phyloP scores from a whole-genome alignment of 2,113 vertebrate species.

The Corvus hawaiiensis region DNA sequence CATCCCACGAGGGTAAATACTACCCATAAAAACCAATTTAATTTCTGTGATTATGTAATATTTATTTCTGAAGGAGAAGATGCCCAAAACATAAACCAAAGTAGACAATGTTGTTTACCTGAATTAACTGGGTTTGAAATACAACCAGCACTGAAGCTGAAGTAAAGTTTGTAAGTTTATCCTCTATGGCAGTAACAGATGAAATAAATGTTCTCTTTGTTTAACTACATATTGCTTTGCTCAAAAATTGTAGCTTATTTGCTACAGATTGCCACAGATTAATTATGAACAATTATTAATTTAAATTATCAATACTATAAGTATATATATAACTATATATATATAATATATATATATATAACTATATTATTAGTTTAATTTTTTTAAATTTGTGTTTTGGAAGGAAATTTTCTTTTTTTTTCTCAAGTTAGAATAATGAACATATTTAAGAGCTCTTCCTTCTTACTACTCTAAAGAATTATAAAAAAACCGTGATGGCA shows the following conservation, averaged over 20 bases:
- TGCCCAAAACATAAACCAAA: not conserved
- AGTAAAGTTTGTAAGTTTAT: not conserved
- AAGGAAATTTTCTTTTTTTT: not conserved
- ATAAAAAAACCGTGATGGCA: not conserved
- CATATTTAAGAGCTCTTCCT: not conserved
- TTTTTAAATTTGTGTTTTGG: not conserved
- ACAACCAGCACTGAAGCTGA: not conserved
- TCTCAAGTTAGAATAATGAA: not conserved
- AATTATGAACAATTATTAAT: not conserved
- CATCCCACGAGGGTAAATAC: not conserved
- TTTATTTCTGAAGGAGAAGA: not conserved
- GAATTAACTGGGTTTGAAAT: not conserved
- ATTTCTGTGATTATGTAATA: not conserved
- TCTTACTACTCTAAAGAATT: not conserved
- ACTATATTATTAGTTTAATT: not conserved
- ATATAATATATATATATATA: too few relatives aligned
- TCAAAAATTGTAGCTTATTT: not conserved
- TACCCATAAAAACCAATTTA: not conserved
- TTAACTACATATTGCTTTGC: not conserved
- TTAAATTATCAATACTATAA: not conserved
- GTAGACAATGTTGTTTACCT: not conserved
- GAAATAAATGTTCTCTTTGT: not conserved
- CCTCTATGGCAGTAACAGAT: not conserved
- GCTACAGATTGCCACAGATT: not conserved
- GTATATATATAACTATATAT: not conserved